Evolutionary conservation across 2,797 vertebrate species (phyloP).

Genomic region (Crocidura indochinensis): DNA sequence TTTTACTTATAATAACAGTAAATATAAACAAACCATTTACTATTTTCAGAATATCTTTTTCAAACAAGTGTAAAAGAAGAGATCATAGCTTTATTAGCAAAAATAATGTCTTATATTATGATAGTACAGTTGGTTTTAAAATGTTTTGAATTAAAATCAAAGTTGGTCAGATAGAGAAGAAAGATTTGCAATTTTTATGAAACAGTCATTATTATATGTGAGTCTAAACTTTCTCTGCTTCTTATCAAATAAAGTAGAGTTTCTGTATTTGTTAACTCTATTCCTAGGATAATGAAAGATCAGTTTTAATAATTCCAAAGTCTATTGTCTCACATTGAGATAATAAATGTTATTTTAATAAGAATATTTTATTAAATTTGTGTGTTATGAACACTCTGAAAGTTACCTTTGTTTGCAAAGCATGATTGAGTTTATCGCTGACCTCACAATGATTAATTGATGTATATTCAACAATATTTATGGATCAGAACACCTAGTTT

Average conservation of each 20-base stretch:
- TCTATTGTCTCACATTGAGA: neutral
- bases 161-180: conserved; percentile 9
- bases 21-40: neutral
- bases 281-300: conserved; percentile 8
- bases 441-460: conserved; percentile 2
- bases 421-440: neutral
- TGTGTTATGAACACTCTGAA: neutral
- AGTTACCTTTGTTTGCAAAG: conserved; percentile 3
- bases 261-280: conserved; percentile 13
- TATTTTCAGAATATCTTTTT: conserved; percentile 22
- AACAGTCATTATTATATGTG: neutral
- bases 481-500: neutral
- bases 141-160: conserved; percentile 12
- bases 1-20: neutral
- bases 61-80: conserved; percentile 11
- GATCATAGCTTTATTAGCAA: conserved; percentile 8
- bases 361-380: neutral
- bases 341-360: conserved; percentile 42
- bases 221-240: conserved; percentile 36
- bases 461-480: neutral
- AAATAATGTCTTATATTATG: neutral
- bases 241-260: neutral
- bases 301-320: conserved; percentile 33
- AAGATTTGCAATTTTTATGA: conserved; percentile 42
- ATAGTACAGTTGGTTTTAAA: neutral